phyloP scores from a whole-genome alignment of 1,140 invertebrate species.

The Drosophila elegans region DNA sequence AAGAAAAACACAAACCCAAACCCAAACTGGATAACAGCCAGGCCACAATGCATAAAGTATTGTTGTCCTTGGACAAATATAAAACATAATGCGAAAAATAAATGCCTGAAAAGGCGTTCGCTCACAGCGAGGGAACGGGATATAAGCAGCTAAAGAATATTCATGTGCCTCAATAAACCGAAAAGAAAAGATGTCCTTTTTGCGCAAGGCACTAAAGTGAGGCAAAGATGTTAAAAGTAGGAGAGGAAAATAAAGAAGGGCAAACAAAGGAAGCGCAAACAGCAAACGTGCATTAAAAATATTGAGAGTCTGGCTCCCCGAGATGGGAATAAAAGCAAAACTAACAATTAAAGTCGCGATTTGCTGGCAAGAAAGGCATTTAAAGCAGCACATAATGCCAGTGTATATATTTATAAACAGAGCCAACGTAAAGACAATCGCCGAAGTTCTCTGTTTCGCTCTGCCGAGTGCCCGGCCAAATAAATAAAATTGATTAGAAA shows the following conservation, averaged over 20 bases:
- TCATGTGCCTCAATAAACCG: conserved; percentile 80
- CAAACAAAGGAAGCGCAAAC: conserved; percentile 59
- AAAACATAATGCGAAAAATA: conserved; percentile 49
- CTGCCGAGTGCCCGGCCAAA: conserved; percentile 40
- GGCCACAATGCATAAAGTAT: conserved; percentile 46
- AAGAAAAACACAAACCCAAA: too few relatives aligned
- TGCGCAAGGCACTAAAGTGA: conserved; percentile 56
- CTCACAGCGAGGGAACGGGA: conserved; percentile 5
- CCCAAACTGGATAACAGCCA: conserved; percentile 34
- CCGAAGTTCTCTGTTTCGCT: conserved; percentile 15
- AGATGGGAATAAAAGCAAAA: conserved; percentile 34
- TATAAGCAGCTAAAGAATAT: conserved; percentile 68
- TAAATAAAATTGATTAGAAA: conserved; percentile 78
- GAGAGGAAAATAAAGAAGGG: conserved; percentile 33
- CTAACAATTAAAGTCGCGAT: conserved; percentile 64
- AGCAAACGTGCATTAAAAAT: conserved; percentile 77
- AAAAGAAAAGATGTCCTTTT: conserved; percentile 75
- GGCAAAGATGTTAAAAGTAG: conserved; percentile 37
- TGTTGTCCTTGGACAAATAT: conserved; percentile 53
- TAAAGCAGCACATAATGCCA: conserved; percentile 36
- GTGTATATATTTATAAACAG: conserved; percentile 1
- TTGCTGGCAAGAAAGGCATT: conserved; percentile 25
- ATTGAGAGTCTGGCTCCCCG: conserved; percentile 35
- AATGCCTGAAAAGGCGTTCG: conserved; percentile 39
- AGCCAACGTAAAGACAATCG: conserved; percentile 20